Evolutionary conservation across 2,113 vertebrate species (phyloP).

Genomic region (Atherinomorus stipes): DNA sequence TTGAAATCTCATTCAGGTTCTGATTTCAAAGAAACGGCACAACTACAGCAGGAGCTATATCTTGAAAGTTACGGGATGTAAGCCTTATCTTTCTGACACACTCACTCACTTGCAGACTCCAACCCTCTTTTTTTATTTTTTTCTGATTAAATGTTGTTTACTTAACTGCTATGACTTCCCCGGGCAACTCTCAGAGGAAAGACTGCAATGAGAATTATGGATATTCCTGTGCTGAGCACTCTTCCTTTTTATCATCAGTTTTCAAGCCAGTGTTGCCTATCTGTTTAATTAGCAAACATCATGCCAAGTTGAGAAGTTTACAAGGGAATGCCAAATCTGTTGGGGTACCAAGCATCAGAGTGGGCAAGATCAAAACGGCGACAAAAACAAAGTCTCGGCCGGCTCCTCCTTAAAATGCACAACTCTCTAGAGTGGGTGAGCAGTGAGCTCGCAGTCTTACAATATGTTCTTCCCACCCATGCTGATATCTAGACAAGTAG

Average conservation of each 20-base stretch:
- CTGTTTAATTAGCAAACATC: conserved; percentile 64
- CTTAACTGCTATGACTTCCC: conserved; percentile 46
- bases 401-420: conserved; percentile 42
- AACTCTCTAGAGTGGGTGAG: conserved; percentile 49
- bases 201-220: conserved; percentile 17
- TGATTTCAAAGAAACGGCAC: conserved; percentile 18
- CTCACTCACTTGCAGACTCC: conserved; percentile 12
- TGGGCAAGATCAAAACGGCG: conserved; percentile 52
- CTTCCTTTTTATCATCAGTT: conserved; percentile 26
- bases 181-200: conserved; percentile 26
- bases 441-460: conserved; percentile 29
- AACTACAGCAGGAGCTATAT: neutral
- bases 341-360: conserved; percentile 49
- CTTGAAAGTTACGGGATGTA: conserved; percentile 11
- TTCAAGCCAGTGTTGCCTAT: conserved; percentile 38
- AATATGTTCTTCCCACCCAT: conserved; percentile 55
- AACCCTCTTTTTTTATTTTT: neutral
- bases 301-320: conserved; percentile 60
- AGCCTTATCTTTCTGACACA: conserved; percentile 13
- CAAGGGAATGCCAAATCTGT: conserved; percentile 57
- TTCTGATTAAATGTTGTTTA: conserved; percentile 47
- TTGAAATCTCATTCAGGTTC: conserved; percentile 25
- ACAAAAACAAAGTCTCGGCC: conserved; percentile 42
- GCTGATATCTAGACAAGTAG: conserved; percentile 40
- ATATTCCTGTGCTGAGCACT: conserved; percentile 12